Percentiles rank a stretch among this genome's conserved stretches.
phyloP scores from a whole-genome alignment of 2,888 invertebrate genomes.

The Cosmia pyralina region DNA sequence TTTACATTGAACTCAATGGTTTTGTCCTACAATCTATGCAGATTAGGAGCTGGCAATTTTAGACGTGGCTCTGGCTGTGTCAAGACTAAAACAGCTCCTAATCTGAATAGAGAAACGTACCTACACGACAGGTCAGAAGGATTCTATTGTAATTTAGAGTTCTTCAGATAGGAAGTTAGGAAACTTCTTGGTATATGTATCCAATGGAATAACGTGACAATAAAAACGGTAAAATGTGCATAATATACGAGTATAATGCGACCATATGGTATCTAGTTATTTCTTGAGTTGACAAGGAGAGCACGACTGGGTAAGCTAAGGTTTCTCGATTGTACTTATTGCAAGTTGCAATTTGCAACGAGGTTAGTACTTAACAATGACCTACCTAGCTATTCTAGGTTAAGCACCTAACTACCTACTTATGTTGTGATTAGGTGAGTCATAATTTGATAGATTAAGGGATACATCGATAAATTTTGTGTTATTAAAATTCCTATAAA shows the following conservation, averaged over 20 bases:
- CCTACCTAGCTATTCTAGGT: not conserved
- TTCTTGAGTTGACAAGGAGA: conserved; percentile 19
- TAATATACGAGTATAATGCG: not conserved
- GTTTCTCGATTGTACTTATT: conserved; percentile 13
- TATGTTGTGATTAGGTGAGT: not conserved
- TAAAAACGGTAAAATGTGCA: not conserved
- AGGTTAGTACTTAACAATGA: not conserved
- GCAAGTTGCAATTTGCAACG: not conserved
- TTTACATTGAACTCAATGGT: too few relatives aligned
- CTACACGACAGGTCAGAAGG: not conserved
- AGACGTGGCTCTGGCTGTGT: not conserved
- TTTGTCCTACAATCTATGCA: too few relatives aligned
- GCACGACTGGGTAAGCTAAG: conserved; percentile 1
- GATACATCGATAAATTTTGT: too few relatives aligned
- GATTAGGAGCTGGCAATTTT: not conserved
- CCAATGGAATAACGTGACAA: not conserved
- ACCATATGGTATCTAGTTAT: conserved; percentile 16
- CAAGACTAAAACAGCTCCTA: not conserved
- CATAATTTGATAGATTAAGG: not conserved
- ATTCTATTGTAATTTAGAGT: not conserved
- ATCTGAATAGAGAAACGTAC: too few relatives aligned
- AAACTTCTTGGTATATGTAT: not conserved
- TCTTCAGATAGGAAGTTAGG: not conserved
- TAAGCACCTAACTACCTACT: not conserved
- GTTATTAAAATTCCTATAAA: too few relatives aligned